Conservation (phyloP, 2,797 vertebrate genomes). For the Fundulus diaphanus region DNA sequence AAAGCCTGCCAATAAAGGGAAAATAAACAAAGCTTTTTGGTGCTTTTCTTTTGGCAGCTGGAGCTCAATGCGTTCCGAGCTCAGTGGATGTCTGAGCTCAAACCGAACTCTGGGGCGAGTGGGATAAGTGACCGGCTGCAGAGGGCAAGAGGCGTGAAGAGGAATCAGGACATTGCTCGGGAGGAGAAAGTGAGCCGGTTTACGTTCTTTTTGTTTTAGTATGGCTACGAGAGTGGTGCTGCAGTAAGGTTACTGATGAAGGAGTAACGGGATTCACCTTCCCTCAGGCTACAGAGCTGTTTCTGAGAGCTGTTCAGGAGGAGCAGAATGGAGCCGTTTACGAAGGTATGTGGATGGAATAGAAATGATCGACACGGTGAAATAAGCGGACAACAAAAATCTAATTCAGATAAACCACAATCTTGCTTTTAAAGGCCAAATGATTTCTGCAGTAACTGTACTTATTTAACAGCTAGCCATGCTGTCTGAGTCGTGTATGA, state of each 20-base stretch:
- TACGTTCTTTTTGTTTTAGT: not conserved
- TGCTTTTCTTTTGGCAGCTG: constrained; percentile 71
- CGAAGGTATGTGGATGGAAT: constrained; percentile 84
- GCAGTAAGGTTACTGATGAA: constrained; percentile 1
- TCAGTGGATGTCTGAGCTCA: constrained; percentile 98
- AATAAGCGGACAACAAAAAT: not conserved
- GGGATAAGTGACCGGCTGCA: constrained; percentile 71
- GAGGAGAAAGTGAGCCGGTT: constrained; percentile 88
- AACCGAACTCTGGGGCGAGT: constrained; percentile 80
- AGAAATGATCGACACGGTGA: not conserved
- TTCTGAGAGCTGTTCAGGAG: constrained; percentile 94
- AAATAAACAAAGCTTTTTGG: not conserved
- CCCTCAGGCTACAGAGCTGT: constrained; percentile 92
- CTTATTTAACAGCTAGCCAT: not conserved
- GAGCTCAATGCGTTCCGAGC: constrained; percentile 94
- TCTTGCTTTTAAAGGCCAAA: not conserved
- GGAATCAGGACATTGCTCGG: constrained; percentile 87
- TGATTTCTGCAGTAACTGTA: not conserved
- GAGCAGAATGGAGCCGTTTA: constrained; percentile 97
- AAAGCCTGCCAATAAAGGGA: not conserved
- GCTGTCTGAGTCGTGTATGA: not conserved
- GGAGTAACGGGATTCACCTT: constrained; percentile 43
- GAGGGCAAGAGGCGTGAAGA: constrained; percentile 81
- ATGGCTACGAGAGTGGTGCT: not conserved
- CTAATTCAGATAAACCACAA: too few species aligned